A percentile compares a stretch with the other conserved stretches of the same genome.
Evolutionary conservation across 2,113 vertebrate species (phyloP).

Genomic region (Sorex fumeus): DNA sequence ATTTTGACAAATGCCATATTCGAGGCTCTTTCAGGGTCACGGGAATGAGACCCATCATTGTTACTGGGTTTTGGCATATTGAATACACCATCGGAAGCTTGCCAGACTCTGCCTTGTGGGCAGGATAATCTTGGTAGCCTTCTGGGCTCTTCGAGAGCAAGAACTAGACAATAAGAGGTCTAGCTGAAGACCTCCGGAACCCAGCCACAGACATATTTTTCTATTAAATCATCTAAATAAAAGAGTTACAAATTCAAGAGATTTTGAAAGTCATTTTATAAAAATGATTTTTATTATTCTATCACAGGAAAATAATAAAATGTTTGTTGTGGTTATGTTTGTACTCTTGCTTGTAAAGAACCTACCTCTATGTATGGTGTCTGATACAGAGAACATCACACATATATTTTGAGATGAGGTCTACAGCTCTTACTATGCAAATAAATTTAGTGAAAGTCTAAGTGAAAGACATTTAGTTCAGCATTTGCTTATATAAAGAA

Average conservation of each 20-base stretch:
- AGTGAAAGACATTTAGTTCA: not conserved
- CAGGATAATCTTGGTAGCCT: too few species aligned
- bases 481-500: not conserved
- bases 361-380: not conserved
- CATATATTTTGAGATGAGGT: not conserved
- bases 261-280: not conserved
- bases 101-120: too few species aligned
- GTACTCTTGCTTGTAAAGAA: not conserved
- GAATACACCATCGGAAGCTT: too few species aligned
- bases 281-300: not conserved
- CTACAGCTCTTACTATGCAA: not conserved
- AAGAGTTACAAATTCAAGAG: not conserved
- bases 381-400: not conserved
- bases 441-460: not conserved
- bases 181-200: too few species aligned
- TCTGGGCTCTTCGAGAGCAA: too few species aligned
- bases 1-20: too few species aligned
- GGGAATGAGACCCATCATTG: too few species aligned
- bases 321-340: not conserved
- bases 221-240: not conserved
- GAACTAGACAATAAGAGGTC: too few species aligned
- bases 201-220: too few species aligned
- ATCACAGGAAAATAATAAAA: not conserved
- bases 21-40: too few species aligned
- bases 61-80: too few species aligned